Base-by-base conservation (phyloP, 2,113 vertebrate species). In the Megaleporinus macrocephalus region DNA sequence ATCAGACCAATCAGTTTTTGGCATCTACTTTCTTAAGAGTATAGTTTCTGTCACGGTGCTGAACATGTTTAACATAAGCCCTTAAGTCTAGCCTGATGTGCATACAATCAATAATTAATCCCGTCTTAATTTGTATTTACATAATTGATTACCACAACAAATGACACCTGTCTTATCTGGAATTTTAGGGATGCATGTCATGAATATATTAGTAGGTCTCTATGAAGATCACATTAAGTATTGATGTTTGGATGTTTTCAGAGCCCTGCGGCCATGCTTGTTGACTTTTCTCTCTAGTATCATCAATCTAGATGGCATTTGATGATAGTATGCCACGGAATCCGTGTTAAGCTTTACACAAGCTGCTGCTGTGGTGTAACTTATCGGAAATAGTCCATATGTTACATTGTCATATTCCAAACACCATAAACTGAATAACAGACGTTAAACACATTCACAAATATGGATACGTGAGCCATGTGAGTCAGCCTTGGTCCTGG, bases 101-200 rank as follows among this genome's bases (percentile, higher is more conserved):
- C 5, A 5, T 41, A 18, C 18, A 33, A 73, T 73, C 61, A 78
- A 68, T 78, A 44, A 73, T 73, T 73, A 36, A 83, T 49, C 33
- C 13, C n/a, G 29, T 29, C 47, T 68, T 79, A 61, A 61, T 61
- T 76, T 68, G 63, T 30, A 72, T 80, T 72, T 80, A 41, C 68
- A 80, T 80, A 80, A 80, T 72, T 62, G 53, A 80, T 49, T 7
- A 49, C 71, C 33, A 62, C 18, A 62, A 80, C 78, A n/a, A 44
- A 44, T 27, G 0, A 62, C 57, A 30, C 18, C 66, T 79, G 66
- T 71, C 68, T 72, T 72, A 61, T 61, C 44, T 62, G 36, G 13
- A 62, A 70, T 80, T 80, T 62, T 72, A 72, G 20, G 55, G 70
- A 72, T 80, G 78, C 36, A 80, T 72, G 68, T 20, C 49, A 65